A percentile compares a stretch with the other conserved stretches of the same genome.
phyloP scores from a whole-genome alignment of 2,797 vertebrate species.

The Margarornis squamiger region DNA sequence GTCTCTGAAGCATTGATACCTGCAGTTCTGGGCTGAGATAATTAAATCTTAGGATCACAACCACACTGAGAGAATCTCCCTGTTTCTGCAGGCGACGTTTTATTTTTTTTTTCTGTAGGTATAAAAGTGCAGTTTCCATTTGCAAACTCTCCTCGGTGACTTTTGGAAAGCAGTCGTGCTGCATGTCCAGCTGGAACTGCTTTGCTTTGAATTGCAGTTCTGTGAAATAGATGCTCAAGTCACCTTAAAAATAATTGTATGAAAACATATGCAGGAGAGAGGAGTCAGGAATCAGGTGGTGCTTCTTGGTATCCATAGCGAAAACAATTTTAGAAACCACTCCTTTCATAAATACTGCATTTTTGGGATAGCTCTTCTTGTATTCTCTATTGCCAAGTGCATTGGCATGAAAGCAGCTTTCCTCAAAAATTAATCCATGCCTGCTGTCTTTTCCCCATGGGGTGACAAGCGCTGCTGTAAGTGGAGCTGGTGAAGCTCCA shows the following conservation, averaged over 20 bases:
- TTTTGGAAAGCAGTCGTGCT: not conserved
- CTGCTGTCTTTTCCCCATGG: constrained; percentile 53
- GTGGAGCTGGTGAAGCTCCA: not conserved
- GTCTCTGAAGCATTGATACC: constrained; percentile 65
- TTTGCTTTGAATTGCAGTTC: not conserved
- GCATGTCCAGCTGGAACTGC: not conserved
- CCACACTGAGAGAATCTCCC: constrained; percentile 19
- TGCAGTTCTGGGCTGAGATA: constrained; percentile 67
- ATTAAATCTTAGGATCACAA: constrained; percentile 65
- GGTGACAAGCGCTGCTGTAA: not conserved
- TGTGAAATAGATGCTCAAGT: not conserved
- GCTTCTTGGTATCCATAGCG: constrained; percentile 44
- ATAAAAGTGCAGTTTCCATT: constrained; percentile 10
- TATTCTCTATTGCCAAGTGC: constrained; percentile 51
- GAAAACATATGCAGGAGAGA: not conserved
- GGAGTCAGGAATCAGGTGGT: constrained; percentile 41
- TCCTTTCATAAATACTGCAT: constrained; percentile 63
- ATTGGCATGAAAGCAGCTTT: constrained; percentile 52
- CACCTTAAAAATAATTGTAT: constrained; percentile 8
- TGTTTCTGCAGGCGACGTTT: constrained; percentile 29
- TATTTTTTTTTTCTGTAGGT: not conserved
- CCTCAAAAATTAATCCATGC: constrained; percentile 52
- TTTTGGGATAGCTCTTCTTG: constrained; percentile 44
- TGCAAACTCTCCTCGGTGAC: not conserved
- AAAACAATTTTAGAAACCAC: constrained; percentile 63